Base-by-base conservation (phyloP, 2,113 vertebrate species). In the Sylvia atricapilla region DNA sequence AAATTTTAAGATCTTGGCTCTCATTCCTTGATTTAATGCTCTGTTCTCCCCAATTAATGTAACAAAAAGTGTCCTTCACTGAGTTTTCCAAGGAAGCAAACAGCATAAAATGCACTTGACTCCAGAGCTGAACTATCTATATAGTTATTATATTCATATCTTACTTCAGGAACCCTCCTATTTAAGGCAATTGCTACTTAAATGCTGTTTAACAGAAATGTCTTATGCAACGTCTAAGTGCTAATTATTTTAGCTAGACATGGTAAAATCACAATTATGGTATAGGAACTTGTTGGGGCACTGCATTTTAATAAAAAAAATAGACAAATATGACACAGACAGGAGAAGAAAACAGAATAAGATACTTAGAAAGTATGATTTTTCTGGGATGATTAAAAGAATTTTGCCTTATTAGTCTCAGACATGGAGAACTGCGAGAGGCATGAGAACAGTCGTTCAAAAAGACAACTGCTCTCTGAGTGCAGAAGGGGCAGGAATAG, bases 51-150 rank as follows among this genome's bases (percentile, higher is more conserved):
- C n/a, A 58, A 4, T 75, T 84, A 69, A 52, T 59, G 15, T 46
- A 75, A 67, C 12, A 83, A 73, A 80, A 79, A 89, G 6, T 37
- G 43, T 44, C 76, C 73, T 96, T 92, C 77, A 78, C 46, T 69
- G 84, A 92, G 43, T 79, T 90, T 96, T 95, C 67, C 62, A 83
- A 87, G 80, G 58, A 39, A 89, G 62, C 17, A 96, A 37, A 58
- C 16, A 13, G 31, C 14, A 80, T 39, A 69, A 95, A 81, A 64
- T 44, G 13, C 28, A 37, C 17, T 67, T 55, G 41, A 82, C 41
- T 72, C 11, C 47, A 62, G 19, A 41, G 13, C 2, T 13, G 25
- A 27, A 50, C 21, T 78, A 47, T 80, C 39, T 76, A 27, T 74
- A n/a, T 77, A 20, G 30, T 27, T 75, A 75, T n/a, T 82, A 13